A percentile compares a stretch with the other conserved stretches of the same genome.
These are phyloP conservation scores for Andrena hattorfiana DNA, from an alignment of 2,888 invertebrate species.

Conservation along the genomic window DNA sequence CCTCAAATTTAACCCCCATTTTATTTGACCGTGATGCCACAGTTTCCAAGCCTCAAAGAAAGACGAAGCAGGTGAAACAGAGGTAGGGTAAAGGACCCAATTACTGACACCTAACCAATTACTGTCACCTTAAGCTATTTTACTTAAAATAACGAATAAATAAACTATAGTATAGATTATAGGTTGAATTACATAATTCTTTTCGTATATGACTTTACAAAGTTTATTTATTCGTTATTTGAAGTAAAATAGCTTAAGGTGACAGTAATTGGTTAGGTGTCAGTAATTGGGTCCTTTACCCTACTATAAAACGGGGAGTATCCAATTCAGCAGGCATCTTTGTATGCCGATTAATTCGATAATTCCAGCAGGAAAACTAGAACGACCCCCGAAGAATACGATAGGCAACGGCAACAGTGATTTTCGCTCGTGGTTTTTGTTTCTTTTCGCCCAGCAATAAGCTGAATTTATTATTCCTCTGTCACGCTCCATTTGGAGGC, in stretches of 20 bases:
- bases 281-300: too few relatives aligned
- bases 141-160: too few relatives aligned
- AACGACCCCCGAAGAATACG: conserved; percentile 26
- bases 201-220: too few relatives aligned
- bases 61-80: conserved; percentile 4
- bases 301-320: conserved; percentile 25
- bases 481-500: conserved; percentile 28
- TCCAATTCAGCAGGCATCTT: conserved; percentile 7
- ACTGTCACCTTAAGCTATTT: too few relatives aligned
- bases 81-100: too few relatives aligned
- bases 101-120: too few relatives aligned
- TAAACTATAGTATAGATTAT: too few relatives aligned
- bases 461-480: conserved; percentile 40
- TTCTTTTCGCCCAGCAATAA: background rate
- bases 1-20: background rate
- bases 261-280: too few relatives aligned
- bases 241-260: too few relatives aligned
- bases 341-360: conserved; percentile 31
- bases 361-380: conserved; percentile 17
- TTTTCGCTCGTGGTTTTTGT: conserved; percentile 3
- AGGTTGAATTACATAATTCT: too few relatives aligned
- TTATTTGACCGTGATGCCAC: background rate
- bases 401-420: conserved; percentile 11
- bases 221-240: too few relatives aligned
- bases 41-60: conserved; percentile 1